Conservation (phyloP, 1,140 invertebrate genomes). For the Pantala flavescens region DNA sequence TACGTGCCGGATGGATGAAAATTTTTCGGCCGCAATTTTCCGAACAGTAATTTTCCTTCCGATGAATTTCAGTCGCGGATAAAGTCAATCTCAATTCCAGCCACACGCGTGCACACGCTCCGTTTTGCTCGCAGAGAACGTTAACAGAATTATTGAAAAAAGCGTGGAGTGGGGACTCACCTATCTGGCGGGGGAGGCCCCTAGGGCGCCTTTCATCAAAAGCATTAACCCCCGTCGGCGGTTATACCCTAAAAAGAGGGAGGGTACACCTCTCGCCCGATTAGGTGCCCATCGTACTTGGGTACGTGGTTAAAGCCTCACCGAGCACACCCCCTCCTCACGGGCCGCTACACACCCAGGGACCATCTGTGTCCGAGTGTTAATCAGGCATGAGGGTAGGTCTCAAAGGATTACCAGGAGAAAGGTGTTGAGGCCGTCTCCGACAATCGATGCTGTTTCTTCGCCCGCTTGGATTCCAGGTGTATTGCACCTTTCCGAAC, state of each 20-base stretch:
- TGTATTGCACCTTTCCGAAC: too few relatives aligned
- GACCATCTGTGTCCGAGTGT: neutral
- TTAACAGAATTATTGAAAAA: neutral
- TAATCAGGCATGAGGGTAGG: neutral
- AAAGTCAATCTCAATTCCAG: neutral
- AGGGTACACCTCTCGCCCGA: neutral
- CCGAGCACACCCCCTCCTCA: neutral
- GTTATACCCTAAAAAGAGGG: neutral
- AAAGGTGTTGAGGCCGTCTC: neutral
- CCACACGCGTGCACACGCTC: neutral
- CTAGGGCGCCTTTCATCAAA: neutral
- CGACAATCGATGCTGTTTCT: too few relatives aligned
- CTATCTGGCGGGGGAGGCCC: neutral
- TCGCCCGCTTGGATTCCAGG: too few relatives aligned
- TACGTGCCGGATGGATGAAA: too few relatives aligned
- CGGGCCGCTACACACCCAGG: neutral
- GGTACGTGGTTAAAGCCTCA: neutral
- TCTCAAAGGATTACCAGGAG: neutral
- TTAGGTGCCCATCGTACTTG: neutral
- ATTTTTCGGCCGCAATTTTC: neutral
- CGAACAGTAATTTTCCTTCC: neutral
- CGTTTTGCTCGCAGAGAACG: neutral
- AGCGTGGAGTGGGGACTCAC: neutral
- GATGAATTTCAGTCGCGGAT: neutral
- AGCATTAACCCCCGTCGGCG: neutral